These are phyloP conservation scores for Diadumene lineata DNA, from an alignment of 92 coral and sea anemone genomes.

Conservation along the genomic window DNA sequence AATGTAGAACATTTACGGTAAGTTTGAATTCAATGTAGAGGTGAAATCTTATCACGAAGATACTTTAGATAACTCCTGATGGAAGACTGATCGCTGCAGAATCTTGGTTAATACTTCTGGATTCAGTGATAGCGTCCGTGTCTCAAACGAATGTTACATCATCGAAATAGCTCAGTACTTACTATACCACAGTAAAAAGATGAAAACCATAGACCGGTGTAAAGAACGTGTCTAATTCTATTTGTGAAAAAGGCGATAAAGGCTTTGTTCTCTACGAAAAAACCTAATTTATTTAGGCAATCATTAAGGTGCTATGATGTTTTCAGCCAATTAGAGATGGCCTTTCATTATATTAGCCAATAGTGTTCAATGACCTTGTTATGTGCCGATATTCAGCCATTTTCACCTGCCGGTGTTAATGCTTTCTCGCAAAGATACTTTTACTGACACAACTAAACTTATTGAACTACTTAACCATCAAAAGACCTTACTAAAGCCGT, in stretches of 20 bases:
- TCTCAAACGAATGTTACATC: neutral
- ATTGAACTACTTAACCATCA: neutral
- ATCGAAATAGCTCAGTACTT: neutral
- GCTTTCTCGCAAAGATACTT: conserved; percentile 14
- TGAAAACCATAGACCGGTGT: neutral
- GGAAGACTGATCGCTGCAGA: neutral
- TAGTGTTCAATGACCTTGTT: neutral
- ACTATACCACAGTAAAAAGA: neutral
- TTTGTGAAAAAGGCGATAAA: conserved; percentile 18
- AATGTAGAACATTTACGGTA: conserved; percentile 26
- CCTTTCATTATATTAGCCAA: conserved; percentile 20
- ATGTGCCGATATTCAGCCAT: conserved; percentile 32
- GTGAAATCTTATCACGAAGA: too few species aligned
- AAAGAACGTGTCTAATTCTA: conserved; percentile 7
- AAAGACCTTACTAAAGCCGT: neutral
- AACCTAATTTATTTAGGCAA: conserved; percentile 41
- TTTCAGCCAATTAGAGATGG: conserved; percentile 29
- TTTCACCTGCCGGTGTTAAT: conserved; percentile 42
- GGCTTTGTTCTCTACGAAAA: conserved; percentile 22
- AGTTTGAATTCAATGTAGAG: too few species aligned
- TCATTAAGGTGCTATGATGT: conserved; percentile 24
- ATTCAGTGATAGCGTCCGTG: neutral
- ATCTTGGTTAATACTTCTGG: neutral
- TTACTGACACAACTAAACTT: neutral
- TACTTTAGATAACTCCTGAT: conserved; percentile 13